Evolutionary conservation across 2,797 vertebrate species (phyloP).

Genomic region (Enteromius trimaculatus): DNA sequence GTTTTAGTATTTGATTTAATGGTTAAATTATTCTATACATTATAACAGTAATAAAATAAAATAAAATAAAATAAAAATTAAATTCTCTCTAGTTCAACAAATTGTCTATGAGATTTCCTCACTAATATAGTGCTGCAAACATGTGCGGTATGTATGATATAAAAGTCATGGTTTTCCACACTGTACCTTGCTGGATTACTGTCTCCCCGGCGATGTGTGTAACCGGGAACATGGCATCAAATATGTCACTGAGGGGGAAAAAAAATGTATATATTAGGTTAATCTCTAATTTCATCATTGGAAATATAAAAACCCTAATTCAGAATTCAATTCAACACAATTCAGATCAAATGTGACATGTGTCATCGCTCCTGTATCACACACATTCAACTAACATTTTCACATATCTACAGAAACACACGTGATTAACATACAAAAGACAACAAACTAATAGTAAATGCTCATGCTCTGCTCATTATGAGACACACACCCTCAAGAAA

Average conservation of each 20-base stretch:
- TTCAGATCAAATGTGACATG: slow-evolving; percentile 33
- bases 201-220: slow-evolving; percentile 97
- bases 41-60: neutral
- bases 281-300: neutral
- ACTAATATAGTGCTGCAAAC: neutral
- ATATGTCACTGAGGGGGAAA: slow-evolving; percentile 86
- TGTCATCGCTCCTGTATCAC: neutral
- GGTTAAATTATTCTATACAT: too few species aligned
- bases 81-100: too few species aligned
- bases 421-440: neutral
- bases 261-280: slow-evolving; percentile 20
- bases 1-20: too few species aligned
- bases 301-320: neutral
- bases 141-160: neutral
- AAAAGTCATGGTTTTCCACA: slow-evolving; percentile 29
- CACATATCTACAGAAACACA: neutral
- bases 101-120: neutral
- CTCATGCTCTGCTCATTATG: neutral
- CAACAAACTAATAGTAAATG: neutral
- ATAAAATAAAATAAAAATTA: neutral
- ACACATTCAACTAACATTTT: neutral
- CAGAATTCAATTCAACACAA: neutral
- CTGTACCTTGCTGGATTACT: slow-evolving; percentile 94
- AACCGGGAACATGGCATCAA: slow-evolving; percentile 98
- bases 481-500: slow-evolving; percentile 20